These are phyloP conservation scores for Rachycentron canadum DNA, from an alignment of 2,797 vertebrate species.

Conservation along the genomic window DNA sequence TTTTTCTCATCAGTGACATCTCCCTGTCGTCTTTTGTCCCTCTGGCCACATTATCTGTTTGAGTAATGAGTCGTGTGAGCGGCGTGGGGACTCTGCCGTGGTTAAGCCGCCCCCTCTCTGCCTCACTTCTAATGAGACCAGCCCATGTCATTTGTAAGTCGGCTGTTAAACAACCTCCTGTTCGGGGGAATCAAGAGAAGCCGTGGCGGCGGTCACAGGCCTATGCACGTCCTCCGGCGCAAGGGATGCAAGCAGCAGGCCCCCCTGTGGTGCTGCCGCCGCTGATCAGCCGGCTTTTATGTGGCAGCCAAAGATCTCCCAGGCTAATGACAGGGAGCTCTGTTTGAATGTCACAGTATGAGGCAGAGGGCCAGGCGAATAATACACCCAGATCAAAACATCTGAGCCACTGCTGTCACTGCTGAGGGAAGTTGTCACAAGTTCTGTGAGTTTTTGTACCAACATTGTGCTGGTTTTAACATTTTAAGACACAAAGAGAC, in stretches of 20 bases:
- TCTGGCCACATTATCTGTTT: not conserved
- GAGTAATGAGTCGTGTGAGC: conserved; percentile 64
- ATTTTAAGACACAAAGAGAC: not conserved
- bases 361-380: conserved; percentile 18
- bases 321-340: conserved; percentile 61
- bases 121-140: conserved; percentile 50
- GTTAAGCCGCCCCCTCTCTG: conserved; percentile 44
- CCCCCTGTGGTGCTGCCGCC: conserved; percentile 25
- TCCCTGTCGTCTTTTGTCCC: conserved; percentile 20
- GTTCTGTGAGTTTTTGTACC: conserved; percentile 18
- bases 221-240: conserved; percentile 4
- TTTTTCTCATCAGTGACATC: conserved; percentile 61
- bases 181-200: conserved; percentile 22
- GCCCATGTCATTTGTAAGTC: conserved; percentile 57
- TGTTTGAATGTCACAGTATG: conserved; percentile 69
- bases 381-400: conserved; percentile 58
- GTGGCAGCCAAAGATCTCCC: conserved; percentile 54
- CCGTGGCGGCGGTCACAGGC: not conserved
- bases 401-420: conserved; percentile 5
- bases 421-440: conserved; percentile 39
- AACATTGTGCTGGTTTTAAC: not conserved
- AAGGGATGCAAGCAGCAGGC: not conserved
- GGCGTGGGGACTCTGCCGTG: conserved; percentile 1
- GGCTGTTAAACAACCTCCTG: conserved; percentile 38
- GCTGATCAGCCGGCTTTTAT: conserved; percentile 52